Conservation (phyloP, 2,888 invertebrate species). For the Tipula helvola region DNA sequence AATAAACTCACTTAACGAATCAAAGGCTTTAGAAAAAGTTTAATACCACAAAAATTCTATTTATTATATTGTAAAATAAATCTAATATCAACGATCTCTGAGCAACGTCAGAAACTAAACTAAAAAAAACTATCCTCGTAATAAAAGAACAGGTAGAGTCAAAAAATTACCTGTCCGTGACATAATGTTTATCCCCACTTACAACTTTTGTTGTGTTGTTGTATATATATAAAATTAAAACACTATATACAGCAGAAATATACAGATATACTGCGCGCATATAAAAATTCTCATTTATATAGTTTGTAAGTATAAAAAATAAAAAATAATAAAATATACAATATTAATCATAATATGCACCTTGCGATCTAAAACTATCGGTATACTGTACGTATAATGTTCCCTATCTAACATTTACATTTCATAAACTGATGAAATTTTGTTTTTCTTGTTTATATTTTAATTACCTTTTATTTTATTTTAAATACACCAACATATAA, state of each 20-base stretch:
- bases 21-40: background rate
- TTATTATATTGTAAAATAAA: background rate
- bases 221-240: background rate
- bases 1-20: background rate
- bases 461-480: background rate
- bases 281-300: background rate
- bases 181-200: conserved; percentile 10
- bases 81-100: background rate
- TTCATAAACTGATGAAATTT: background rate
- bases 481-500: background rate
- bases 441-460: background rate
- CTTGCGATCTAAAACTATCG: background rate
- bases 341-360: background rate
- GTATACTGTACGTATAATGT: background rate
- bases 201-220: background rate
- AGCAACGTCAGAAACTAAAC: background rate
- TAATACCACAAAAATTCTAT: background rate
- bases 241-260: background rate
- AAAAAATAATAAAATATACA: background rate
- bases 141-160: conserved; percentile 6
- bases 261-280: background rate
- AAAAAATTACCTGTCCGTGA: conserved; percentile 11
- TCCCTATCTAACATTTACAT: background rate
- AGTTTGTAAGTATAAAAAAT: background rate
- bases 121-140: background rate